A percentile compares a stretch with the other conserved stretches of the same genome.
Evolutionary conservation across 2,888 invertebrate species (phyloP).

Genomic region (Tuberolachnus salignus): DNA sequence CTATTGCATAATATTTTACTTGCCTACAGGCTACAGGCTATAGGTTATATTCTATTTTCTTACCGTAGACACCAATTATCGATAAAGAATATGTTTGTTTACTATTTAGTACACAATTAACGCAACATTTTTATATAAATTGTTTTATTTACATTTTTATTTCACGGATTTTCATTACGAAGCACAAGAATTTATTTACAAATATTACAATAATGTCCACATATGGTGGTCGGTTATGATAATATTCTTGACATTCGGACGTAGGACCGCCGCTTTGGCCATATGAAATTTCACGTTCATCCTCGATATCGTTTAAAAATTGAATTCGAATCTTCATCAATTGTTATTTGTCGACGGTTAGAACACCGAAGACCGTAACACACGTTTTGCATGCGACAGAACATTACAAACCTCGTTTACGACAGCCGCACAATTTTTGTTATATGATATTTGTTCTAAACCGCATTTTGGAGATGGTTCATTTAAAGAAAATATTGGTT

Average conservation of each 20-base stretch:
- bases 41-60: too few species aligned
- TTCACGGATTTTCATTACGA: too few species aligned
- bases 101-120: constrained; percentile 12
- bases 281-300: background rate
- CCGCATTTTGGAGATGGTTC: constrained; percentile 1
- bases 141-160: too few species aligned
- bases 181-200: too few species aligned
- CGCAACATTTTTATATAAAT: constrained; percentile 1
- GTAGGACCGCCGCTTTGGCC: too few species aligned
- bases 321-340: background rate
- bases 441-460: constrained; percentile 23
- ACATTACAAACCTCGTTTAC: constrained; percentile 19
- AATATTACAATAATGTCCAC: background rate
- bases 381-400: background rate
- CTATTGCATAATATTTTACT: too few species aligned
- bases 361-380: background rate
- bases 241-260: too few species aligned
- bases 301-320: background rate
- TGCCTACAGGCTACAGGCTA: too few species aligned
- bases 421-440: constrained; percentile 5
- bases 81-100: too few species aligned
- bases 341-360: background rate
- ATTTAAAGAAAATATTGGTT: background rate
- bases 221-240: too few species aligned
- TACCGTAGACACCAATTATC: too few species aligned